A percentile compares a stretch with the other conserved stretches of the same genome.
These are phyloP conservation scores for Oenanthe oenanthe DNA, from an alignment of 2,113 vertebrate genomes.

Conservation along the genomic window DNA sequence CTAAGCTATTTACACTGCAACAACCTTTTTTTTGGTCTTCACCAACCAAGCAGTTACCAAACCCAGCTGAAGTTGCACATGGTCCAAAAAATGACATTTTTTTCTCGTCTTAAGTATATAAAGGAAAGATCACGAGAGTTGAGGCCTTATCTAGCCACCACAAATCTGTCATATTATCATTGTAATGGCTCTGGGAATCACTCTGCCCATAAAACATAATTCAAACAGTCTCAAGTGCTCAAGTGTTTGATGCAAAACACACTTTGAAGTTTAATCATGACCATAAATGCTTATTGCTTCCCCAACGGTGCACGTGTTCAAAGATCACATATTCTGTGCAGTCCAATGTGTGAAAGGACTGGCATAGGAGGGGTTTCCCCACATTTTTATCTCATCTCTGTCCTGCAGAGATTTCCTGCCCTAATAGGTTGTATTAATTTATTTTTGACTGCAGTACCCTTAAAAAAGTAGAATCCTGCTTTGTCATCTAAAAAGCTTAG, in stretches of 20 bases:
- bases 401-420: neutral
- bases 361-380: neutral
- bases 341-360: neutral
- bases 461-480: neutral
- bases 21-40: neutral
- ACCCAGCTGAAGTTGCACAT: neutral
- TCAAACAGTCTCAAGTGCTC: neutral
- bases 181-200: neutral
- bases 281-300: conserved; percentile 20
- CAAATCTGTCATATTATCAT: neutral
- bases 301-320: neutral
- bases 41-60: neutral
- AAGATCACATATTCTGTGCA: neutral
- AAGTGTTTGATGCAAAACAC: conserved; percentile 21
- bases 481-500: neutral
- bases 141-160: neutral
- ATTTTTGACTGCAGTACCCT: neutral
- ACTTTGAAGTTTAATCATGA: conserved; percentile 38
- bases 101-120: neutral
- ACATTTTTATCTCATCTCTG: neutral
- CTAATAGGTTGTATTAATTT: neutral
- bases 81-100: neutral
- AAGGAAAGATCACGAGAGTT: neutral
- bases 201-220: neutral
- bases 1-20: neutral